Conservation (phyloP, 2,113 vertebrate genomes). For the Lagopus leucura region DNA sequence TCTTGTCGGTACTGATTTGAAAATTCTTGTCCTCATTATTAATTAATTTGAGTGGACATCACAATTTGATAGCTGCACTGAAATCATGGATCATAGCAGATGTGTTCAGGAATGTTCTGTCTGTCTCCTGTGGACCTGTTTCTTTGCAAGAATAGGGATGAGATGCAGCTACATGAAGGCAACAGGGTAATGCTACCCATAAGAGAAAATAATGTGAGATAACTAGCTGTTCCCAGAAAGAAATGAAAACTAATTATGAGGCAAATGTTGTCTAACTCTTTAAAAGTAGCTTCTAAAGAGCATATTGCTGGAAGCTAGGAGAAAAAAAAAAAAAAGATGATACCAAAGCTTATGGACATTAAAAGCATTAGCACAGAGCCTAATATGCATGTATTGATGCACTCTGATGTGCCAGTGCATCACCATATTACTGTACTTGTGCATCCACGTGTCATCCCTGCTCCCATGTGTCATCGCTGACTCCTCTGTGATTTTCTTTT, state of each 20-base stretch:
- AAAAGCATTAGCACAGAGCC: not conserved
- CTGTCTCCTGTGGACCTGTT: not conserved
- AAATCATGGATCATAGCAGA: not conserved
- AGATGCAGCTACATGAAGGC: not conserved
- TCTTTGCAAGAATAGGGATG: not conserved
- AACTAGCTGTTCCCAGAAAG: not conserved
- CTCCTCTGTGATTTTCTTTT: not conserved
- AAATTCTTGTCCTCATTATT: not conserved
- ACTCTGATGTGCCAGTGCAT: rapidly evolving
- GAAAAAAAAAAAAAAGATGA: not conserved
- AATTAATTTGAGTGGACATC: not conserved
- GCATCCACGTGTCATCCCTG: not conserved
- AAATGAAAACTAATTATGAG: not conserved
- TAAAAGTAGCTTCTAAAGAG: not conserved
- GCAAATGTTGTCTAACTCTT: not conserved
- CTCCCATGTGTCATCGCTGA: not conserved
- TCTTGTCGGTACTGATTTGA: not conserved
- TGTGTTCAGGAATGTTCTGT: not conserved
- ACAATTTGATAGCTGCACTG: not conserved
- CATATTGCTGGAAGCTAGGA: not conserved
- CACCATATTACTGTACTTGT: not conserved
- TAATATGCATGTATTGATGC: not conserved
- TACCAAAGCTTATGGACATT: not conserved
- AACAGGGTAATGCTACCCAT: not conserved
- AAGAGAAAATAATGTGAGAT: not conserved